A percentile compares a stretch with the other conserved stretches of the same genome.
These are phyloP conservation scores for Colinus virginianus DNA, from an alignment of 2,113 vertebrate species.

Conservation along the genomic window DNA sequence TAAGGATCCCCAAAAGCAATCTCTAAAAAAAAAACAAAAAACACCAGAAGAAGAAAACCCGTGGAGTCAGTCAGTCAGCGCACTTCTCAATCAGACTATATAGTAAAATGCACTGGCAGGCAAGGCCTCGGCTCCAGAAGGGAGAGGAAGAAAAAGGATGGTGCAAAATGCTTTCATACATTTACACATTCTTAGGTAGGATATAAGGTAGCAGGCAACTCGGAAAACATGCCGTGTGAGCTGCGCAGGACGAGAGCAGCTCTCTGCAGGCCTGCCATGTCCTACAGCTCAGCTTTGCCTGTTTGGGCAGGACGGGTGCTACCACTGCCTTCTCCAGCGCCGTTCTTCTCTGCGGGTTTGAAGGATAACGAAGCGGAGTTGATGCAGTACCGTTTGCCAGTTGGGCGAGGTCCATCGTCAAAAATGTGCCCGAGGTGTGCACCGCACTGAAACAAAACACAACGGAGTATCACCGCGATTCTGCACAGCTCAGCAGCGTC, in stretches of 20 bases:
- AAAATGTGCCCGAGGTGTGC: constrained; percentile 97
- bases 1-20: constrained; percentile 24
- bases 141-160: constrained; percentile 58
- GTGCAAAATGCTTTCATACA: constrained; percentile 69
- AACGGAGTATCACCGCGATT: neutral
- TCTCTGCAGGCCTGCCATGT: neutral
- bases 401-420: constrained; percentile 94
- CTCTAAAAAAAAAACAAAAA: neutral
- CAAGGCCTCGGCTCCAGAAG: constrained; percentile 64
- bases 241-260: constrained; percentile 47
- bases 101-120: constrained; percentile 46
- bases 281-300: constrained; percentile 78
- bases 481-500: neutral
- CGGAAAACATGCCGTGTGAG: constrained; percentile 57
- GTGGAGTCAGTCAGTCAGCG: neutral
- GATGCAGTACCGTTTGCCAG: constrained; percentile 95
- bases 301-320: constrained; percentile 36
- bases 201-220: constrained; percentile 66
- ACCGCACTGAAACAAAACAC: constrained; percentile 89
- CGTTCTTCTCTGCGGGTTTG: constrained; percentile 66
- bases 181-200: constrained; percentile 74
- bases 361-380: constrained; percentile 93
- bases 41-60: neutral
- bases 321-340: neutral
- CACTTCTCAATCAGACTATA: constrained; percentile 34